Base-by-base conservation (phyloP, 2,797 vertebrate species). In the Thunnus albacares region DNA sequence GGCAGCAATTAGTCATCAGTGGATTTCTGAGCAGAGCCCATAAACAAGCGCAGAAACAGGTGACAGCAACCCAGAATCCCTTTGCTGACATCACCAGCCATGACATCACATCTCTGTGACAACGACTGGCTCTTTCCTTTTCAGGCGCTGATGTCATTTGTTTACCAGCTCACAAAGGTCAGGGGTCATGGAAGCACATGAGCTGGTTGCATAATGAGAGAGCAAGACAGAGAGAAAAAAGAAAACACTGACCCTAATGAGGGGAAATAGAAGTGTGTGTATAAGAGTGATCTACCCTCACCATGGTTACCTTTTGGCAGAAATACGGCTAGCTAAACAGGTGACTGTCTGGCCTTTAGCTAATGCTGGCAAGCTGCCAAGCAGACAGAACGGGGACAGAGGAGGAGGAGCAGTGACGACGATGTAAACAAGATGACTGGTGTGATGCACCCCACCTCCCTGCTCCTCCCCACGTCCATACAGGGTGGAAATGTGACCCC, bases 141-240 rank as follows among this genome's bases (percentile, higher is more conserved):
- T 83, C 56, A 17, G 79, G 58, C 59, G 0, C 62, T 93, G 89
- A 92, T 80, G 92, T 92, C 80, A 93, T 84, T 89, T 94, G 89
- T 93, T 94, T 94, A 93, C 88, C 79, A 53, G 81, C 81, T 90
- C 71, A 2, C 53, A 38, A 49, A 73, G 88, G 91, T 91, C 82
- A 77, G 72, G 57, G 89, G 82, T 91, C 86, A 76, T 26, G 55
- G 77, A 28, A 70, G 79, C 81, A 81, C 84, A 75, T 80, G 83
- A 62, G 78, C 64, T 38, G 6, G 68, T 83, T 90, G 78, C 71
- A 81, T 86, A 89, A 91, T 88, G 33, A 70, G 61, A 58, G 70
- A 71, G 62, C 0, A n/a, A 77, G 63, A 35, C 14, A 22, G 22
- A 53, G 22, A 60, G 58, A 57, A 26, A 17, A 49, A 49, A 24